Conservation (phyloP, 2,113 vertebrate species). For the Alethe castanea region DNA sequence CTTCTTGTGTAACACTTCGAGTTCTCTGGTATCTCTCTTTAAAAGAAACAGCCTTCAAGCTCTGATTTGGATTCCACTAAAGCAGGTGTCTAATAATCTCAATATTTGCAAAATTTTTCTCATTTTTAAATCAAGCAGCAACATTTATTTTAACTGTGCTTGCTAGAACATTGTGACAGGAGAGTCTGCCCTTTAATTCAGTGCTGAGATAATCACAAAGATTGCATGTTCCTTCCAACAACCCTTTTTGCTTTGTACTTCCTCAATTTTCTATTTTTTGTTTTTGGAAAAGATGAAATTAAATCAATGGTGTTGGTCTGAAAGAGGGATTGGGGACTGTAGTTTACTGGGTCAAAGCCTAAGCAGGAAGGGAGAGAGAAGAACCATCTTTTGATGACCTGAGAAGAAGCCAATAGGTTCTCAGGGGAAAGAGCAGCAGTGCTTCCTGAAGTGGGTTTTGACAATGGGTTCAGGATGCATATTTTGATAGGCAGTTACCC, state of each 20-base stretch:
- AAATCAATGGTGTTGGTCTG: neutral
- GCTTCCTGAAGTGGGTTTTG: neutral
- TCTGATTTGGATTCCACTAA: neutral
- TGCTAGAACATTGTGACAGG: neutral
- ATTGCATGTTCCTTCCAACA: neutral
- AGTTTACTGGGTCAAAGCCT: neutral
- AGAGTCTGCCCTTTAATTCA: neutral
- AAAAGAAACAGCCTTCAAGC: neutral
- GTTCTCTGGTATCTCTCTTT: neutral
- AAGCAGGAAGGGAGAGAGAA: neutral
- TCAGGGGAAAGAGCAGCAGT: neutral
- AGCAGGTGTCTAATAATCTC: neutral
- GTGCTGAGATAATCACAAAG: neutral
- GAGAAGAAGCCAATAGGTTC: neutral
- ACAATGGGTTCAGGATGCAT: neutral
- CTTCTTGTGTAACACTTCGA: neutral
- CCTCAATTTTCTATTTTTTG: neutral
- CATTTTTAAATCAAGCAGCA: neutral
- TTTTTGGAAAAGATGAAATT: neutral
- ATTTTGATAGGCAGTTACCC: neutral
- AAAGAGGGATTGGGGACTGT: neutral
- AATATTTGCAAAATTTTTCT: neutral
- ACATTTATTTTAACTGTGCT: neutral
- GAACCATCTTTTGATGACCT: neutral
- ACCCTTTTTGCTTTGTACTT: neutral